Evolutionary conservation across 2,888 invertebrate species (phyloP).

Genomic region (Cheiracanthium punctorium): DNA sequence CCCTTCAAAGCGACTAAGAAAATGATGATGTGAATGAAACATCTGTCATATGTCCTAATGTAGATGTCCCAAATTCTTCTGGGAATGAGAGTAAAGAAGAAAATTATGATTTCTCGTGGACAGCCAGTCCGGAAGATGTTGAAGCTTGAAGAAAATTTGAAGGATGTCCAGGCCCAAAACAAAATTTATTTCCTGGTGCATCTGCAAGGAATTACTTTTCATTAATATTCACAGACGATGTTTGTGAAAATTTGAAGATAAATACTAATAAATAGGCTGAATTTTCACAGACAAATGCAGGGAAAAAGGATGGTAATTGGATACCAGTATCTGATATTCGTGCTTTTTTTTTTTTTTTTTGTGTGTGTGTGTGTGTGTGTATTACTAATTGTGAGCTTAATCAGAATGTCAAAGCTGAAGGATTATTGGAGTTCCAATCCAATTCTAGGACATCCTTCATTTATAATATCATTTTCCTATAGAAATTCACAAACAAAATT

Average conservation of each 20-base stretch:
- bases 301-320: not conserved
- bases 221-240: too few species aligned
- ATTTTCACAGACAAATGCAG: not conserved
- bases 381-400: not conserved
- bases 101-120: too few species aligned
- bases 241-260: not conserved
- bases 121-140: too few species aligned
- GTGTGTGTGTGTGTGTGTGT: too few species aligned
- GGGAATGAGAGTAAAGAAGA: not conserved
- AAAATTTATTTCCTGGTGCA: too few species aligned
- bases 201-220: not conserved
- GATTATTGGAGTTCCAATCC: not conserved
- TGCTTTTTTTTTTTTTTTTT: too few species aligned
- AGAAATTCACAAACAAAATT: too few species aligned
- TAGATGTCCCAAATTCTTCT: not conserved
- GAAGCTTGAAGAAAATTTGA: too few species aligned
- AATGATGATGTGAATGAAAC: not conserved
- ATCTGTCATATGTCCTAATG: not conserved
- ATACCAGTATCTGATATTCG: not conserved
- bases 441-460: not conserved
- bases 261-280: not conserved
- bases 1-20: not conserved
- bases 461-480: too few species aligned
- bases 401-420: too few species aligned
- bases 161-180: too few species aligned